Evolutionary conservation across 2,113 vertebrate genomes (phyloP).

Genomic region (Osmerus eperlanus): DNA sequence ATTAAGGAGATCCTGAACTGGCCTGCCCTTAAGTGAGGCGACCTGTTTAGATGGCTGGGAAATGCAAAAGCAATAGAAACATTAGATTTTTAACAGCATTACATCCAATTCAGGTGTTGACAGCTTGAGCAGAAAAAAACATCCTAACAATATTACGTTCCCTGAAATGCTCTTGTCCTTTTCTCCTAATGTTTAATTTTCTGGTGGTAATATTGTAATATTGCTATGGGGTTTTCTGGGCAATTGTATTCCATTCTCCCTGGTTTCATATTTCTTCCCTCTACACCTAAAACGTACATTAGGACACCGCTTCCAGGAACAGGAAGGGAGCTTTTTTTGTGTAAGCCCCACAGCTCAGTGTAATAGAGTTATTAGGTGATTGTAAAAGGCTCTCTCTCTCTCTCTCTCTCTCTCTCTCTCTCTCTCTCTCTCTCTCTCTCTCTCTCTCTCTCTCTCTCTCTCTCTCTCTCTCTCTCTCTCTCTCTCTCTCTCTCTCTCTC

Average conservation of each 20-base stretch:
- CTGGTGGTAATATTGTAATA: constrained; percentile 69
- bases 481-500: constrained; percentile 61
- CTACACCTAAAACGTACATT: constrained; percentile 79
- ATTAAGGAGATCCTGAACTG: constrained; percentile 47
- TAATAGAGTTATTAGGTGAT: constrained; percentile 82
- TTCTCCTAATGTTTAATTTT: constrained; percentile 78
- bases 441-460: constrained; percentile 63
- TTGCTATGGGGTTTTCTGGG: constrained; percentile 64
- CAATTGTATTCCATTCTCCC: constrained; percentile 70
- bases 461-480: constrained; percentile 64
- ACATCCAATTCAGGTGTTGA: constrained; percentile 73
- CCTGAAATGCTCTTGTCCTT: constrained; percentile 67
- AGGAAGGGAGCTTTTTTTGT: constrained; percentile 47
- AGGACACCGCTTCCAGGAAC: constrained; percentile 75
- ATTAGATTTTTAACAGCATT: constrained; percentile 73
- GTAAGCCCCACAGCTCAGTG: constrained; percentile 67
- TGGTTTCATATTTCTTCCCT: constrained; percentile 77
- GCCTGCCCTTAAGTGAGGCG: constrained; percentile 30
- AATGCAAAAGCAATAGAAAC: constrained; percentile 60
- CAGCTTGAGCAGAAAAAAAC: constrained; percentile 45
- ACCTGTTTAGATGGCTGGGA: constrained; percentile 34
- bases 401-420: constrained; percentile 62
- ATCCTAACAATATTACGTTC: constrained; percentile 65
- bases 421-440: constrained; percentile 65
- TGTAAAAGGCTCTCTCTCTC: constrained; percentile 72